phyloP scores from a whole-genome alignment of 92 coral and sea anemone species.

The Epizoanthus rinbou region DNA sequence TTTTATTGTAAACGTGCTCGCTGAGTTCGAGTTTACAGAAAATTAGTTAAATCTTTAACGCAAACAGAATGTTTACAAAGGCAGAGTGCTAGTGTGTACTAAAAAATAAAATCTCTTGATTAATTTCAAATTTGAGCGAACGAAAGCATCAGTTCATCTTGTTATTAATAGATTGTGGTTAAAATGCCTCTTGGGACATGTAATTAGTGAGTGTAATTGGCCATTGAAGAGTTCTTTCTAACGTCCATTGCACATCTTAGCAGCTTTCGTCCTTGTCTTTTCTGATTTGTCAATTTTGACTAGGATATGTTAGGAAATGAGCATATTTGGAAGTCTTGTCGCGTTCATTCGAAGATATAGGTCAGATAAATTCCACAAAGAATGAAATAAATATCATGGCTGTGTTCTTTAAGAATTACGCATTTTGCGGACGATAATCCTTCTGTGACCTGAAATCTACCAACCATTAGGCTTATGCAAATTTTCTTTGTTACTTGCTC shows the following conservation, averaged over 20 bases:
- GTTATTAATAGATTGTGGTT: conserved; percentile 45
- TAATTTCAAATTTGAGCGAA: not conserved
- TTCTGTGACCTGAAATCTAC: conserved; percentile 33
- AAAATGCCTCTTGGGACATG: conserved; percentile 65
- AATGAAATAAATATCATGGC: conserved; percentile 20
- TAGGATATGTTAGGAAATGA: not conserved
- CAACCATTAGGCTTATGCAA: conserved; percentile 83
- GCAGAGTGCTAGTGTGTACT: conserved; percentile 4
- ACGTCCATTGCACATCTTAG: conserved; percentile 43
- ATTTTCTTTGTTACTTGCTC: conserved; percentile 68
- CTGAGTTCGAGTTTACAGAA: conserved; percentile 29
- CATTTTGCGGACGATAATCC: conserved; percentile 1
- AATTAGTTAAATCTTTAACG: conserved; percentile 30
- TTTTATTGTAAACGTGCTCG: conserved; percentile 23
- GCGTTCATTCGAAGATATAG: not conserved
- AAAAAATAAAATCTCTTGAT: conserved; percentile 26
- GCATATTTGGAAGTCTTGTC: conserved; percentile 23
- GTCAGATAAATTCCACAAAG: conserved; percentile 1
- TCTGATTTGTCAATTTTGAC: conserved; percentile 1
- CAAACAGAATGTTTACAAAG: conserved; percentile 44
- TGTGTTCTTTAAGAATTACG: conserved; percentile 1
- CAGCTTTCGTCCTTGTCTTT: conserved; percentile 19
- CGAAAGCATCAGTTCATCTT: conserved; percentile 29
- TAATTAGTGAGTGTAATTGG: conserved; percentile 71
- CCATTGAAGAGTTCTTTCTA: conserved; percentile 54